A percentile compares a stretch with the other conserved stretches of the same genome.
These are phyloP conservation scores for Siniperca scherzeri DNA, from an alignment of 2,797 vertebrate genomes.

Conservation along the genomic window DNA sequence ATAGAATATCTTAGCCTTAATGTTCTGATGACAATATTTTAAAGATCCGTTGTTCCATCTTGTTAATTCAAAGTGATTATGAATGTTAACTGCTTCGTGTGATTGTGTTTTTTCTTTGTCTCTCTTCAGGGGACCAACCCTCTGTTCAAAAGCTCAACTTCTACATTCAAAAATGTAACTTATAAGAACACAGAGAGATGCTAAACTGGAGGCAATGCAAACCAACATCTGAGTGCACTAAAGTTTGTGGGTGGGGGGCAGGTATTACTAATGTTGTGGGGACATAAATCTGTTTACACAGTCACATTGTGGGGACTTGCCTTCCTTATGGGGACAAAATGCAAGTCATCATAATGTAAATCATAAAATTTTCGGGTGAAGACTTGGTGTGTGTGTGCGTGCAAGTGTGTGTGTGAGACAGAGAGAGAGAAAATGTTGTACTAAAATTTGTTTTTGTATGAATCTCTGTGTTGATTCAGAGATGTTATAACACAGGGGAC, in stretches of 20 bases:
- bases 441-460: constrained; percentile 19
- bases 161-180: constrained; percentile 97
- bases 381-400: constrained; percentile 27
- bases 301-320: too few relatives aligned
- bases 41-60: not conserved
- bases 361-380: constrained; percentile 16
- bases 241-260: constrained; percentile 25
- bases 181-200: constrained; percentile 90
- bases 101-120: constrained; percentile 34
- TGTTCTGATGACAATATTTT: not conserved
- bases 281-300: too few relatives aligned
- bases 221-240: constrained; percentile 66
- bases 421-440: constrained; percentile 14
- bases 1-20: not conserved
- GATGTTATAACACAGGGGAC: constrained; percentile 44
- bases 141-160: constrained; percentile 95
- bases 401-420: constrained; percentile 18
- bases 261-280: too few relatives aligned
- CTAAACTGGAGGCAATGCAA: constrained; percentile 49
- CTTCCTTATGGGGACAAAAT: too few relatives aligned
- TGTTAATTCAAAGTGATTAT: not conserved
- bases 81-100: not conserved
- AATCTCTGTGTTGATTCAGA: constrained; percentile 54
- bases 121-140: constrained; percentile 94
- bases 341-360: too few relatives aligned